A percentile compares a stretch with the other conserved stretches of the same genome.
Evolutionary conservation across 2,113 vertebrate genomes (phyloP).

Genomic region (Notarius lentiginosus): DNA sequence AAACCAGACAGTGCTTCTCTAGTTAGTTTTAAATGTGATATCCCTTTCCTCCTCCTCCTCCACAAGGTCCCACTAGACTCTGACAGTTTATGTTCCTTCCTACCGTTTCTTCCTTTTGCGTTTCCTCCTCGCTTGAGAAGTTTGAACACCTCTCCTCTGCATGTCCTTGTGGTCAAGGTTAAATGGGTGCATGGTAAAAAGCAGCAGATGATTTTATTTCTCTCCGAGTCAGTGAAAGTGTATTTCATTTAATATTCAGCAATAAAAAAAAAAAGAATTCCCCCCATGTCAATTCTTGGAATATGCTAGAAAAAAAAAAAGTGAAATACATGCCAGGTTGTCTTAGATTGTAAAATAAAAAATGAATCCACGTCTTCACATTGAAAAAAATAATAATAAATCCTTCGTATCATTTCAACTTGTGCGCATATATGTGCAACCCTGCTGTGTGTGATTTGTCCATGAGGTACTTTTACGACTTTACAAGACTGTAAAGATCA

Average conservation of each 20-base stretch:
- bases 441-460: conserved; percentile 46
- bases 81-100: conserved; percentile 30
- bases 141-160: conserved; percentile 84
- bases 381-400: conserved; percentile 81
- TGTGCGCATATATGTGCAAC: conserved; percentile 65
- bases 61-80: conserved; percentile 50
- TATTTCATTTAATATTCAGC: conserved; percentile 95
- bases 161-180: conserved; percentile 97
- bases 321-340: conserved; percentile 82
- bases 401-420: conserved; percentile 84
- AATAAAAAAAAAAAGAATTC: conserved; percentile 79
- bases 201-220: conserved; percentile 87
- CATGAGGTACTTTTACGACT: neutral
- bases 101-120: conserved; percentile 39
- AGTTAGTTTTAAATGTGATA: conserved; percentile 67
- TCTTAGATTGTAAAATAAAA: conserved; percentile 89
- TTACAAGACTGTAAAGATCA: neutral
- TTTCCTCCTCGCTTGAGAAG: conserved; percentile 70
- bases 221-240: conserved; percentile 83
- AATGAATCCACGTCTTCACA: conserved; percentile 81
- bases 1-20: conserved; percentile 66
- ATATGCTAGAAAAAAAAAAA: conserved; percentile 82
- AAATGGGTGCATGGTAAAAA: conserved; percentile 98
- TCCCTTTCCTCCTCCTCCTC: conserved; percentile 43
- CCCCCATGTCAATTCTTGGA: conserved; percentile 79